Base-by-base conservation (phyloP, 1,140 invertebrate species). In the Venustaconcha ellipsiformis region DNA sequence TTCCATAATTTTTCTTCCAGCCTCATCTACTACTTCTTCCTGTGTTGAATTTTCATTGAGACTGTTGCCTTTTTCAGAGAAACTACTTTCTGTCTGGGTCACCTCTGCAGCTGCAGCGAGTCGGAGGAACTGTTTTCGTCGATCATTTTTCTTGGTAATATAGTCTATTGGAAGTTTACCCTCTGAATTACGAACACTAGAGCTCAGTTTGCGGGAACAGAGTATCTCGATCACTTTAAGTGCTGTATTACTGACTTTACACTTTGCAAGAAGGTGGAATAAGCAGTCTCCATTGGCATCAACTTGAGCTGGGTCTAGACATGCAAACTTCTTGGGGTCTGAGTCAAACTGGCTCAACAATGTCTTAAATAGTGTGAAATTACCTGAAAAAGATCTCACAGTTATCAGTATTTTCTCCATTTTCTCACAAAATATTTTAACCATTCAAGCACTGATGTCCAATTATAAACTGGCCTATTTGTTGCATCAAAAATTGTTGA, bases 191-290 rank as follows among this genome's bases (percentile, higher is more conserved):
- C 65, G 69, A 1, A 81, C 66, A 20, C 81, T 67, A 18, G 82
- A 80, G 18, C 72, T 78, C 0, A 86, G 58, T 30, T 81, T 79
- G 37, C 72, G 64, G 15, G 79, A 76, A 74, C 82, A 83, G 0
- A 86, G 75, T 8, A 83, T 59, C 67, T 85, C 82, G n/a, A 82
- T 80, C 8, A 82, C 79, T 77, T 81, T 81, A 57, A 82, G 76
- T 37, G 81, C 81, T 30, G 78, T 79, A 13, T 78, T 75, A 78
- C 59, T 82, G 72, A 78, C 84, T 58, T 83, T 84, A 15, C 70
- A 76, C 63, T 72, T 80, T 1, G 78, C 79, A n/a, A 84, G 78
- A 14, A 85, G 30, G 59, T 87, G 86, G n/a, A 84, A 80, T 5
- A 87, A 70, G 30, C 82, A 76, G 72, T 86, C 80, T 14, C 84